A percentile compares a stretch with the other conserved stretches of the same genome.
These are phyloP conservation scores for Acronicta leporina DNA, from an alignment of 2,888 invertebrate species.

Conservation along the genomic window DNA sequence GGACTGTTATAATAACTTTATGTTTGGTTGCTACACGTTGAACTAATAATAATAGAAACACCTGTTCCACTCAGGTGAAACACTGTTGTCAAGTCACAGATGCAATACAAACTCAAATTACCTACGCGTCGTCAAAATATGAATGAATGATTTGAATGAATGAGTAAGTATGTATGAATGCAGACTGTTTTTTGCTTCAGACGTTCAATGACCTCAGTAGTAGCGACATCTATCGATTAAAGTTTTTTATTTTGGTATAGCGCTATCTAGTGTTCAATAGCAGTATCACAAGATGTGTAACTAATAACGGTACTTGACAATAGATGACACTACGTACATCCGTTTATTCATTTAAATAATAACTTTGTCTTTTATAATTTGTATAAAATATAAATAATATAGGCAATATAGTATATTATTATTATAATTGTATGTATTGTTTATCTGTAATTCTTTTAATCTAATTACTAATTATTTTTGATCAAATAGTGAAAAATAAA, in stretches of 20 bases:
- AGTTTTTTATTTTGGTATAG: not conserved
- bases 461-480: no score
- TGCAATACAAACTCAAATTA: conserved; percentile 35
- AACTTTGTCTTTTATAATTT: no score
- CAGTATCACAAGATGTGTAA: not conserved
- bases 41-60: conserved; percentile 57
- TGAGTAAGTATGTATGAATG: not conserved
- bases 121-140: conserved; percentile 34
- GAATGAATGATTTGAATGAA: conserved; percentile 53
- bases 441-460: no score
- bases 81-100: conserved; percentile 44
- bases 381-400: no score
- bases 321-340: conserved; percentile 59
- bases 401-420: no score
- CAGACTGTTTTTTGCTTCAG: conserved; percentile 13
- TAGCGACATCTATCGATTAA: conserved; percentile 60
- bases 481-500: no score
- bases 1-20: conserved; percentile 7
- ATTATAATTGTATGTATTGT: no score
- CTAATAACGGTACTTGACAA: conserved; percentile 43
- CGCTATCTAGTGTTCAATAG: conserved; percentile 52
- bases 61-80: conserved; percentile 59
- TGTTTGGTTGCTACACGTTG: conserved; percentile 22
- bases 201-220: conserved; percentile 37
- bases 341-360: no score